Conservation (phyloP, 1,140 invertebrate genomes). For the Potamilus streckersoni region DNA sequence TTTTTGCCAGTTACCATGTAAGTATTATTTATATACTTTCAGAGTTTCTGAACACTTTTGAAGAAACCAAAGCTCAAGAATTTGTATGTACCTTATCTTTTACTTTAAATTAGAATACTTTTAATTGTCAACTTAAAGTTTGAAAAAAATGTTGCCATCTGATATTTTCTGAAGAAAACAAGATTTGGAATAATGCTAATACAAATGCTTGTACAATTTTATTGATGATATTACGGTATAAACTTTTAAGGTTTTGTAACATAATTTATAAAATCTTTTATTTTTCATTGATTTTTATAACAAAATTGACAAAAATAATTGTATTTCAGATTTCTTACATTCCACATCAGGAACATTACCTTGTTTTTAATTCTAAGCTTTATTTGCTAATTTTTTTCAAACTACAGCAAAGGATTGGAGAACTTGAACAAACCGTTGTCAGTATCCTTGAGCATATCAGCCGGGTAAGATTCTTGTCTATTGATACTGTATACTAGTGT, state of each 20-base stretch:
- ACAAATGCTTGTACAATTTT: no score
- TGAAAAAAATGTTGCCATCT: neutral
- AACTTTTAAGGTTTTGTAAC: neutral
- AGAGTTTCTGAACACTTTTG: conserved; percentile 80
- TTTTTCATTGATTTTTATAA: neutral
- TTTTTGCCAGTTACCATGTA: no score
- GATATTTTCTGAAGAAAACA: no score
- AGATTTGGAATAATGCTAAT: no score
- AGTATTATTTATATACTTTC: conserved; percentile 8
- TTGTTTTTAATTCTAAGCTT: no score
- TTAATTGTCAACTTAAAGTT: neutral
- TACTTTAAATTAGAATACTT: neutral
- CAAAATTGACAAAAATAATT: neutral
- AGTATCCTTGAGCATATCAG: conserved; percentile 72
- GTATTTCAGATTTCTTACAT: conserved; percentile 2
- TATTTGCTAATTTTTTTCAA: conserved; percentile 9
- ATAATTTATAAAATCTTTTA: conserved; percentile 2
- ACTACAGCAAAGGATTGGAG: conserved; percentile 68
- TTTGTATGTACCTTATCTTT: conserved; percentile 53
- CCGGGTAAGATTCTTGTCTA: conserved; percentile 49
- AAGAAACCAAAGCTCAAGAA: conserved; percentile 78
- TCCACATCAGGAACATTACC: neutral
- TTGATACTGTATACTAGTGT: no score
- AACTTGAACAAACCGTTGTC: conserved; percentile 72
- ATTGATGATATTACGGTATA: no score